Evolutionary conservation across 2,113 vertebrate species (phyloP).

Genomic region (Haliaeetus leucogaster): DNA sequence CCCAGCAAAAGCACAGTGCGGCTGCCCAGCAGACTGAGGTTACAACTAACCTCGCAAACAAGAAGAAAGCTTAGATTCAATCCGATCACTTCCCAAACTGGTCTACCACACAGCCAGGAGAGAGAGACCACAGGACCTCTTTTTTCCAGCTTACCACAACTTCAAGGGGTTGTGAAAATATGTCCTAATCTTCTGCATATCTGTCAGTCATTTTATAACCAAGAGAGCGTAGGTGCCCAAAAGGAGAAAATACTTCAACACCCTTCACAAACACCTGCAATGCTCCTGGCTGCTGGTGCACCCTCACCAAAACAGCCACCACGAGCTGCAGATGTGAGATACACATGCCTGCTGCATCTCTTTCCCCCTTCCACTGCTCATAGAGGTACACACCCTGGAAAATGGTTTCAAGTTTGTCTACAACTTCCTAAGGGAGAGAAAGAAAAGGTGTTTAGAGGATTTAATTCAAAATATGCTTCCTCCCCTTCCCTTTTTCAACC

Average conservation of each 20-base stretch:
- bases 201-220: not conserved
- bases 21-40: not conserved
- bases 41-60: not conserved
- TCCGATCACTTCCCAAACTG: not conserved
- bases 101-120: not conserved
- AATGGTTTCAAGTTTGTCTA: not conserved
- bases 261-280: not conserved
- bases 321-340: rapidly evolving
- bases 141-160: not conserved
- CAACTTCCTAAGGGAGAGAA: not conserved
- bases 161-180: not conserved
- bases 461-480: not conserved
- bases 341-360: rapidly evolving
- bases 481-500: not conserved
- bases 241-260: not conserved
- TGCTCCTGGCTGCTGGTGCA: not conserved
- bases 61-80: not conserved
- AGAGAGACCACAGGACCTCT: not conserved
- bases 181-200: not conserved
- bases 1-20: not conserved
- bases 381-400: not conserved
- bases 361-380: not conserved
- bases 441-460: not conserved
- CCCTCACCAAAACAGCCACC: not conserved
- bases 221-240: not conserved